phyloP scores from a whole-genome alignment of 37 sponge, comb jelly and placozoan species.

The Theonella swinhoei region DNA sequence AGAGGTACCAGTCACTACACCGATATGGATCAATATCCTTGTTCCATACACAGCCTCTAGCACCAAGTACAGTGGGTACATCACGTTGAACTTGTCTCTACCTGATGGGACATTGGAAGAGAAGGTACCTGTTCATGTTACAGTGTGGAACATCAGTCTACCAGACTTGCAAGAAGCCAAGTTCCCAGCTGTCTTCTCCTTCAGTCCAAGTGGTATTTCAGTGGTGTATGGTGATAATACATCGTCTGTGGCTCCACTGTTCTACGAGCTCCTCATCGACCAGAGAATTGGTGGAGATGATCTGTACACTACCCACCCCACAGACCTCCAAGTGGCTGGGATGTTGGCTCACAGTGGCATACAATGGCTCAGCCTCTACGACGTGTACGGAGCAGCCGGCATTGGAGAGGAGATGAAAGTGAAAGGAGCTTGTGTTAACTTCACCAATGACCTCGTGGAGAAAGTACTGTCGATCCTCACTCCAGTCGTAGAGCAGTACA shows the following conservation, averaged over 20 bases:
- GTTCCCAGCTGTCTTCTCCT: constrained; percentile 28
- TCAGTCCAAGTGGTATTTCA: neutral
- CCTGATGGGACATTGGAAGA: neutral
- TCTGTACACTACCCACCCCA: constrained; percentile 17
- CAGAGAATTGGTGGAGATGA: constrained; percentile 42
- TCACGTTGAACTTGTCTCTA: neutral
- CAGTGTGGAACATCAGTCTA: constrained; percentile 28
- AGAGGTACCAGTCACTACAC: constrained; percentile 9
- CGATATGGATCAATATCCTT: constrained; percentile 9
- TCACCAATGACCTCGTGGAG: constrained; percentile 11
- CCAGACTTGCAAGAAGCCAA: neutral
- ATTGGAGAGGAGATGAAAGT: neutral
- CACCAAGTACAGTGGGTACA: constrained; percentile 4
- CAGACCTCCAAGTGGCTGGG: neutral
- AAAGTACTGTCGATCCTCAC: constrained; percentile 20
- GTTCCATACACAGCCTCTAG: neutral
- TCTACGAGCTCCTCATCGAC: constrained; percentile 15
- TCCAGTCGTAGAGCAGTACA: constrained; percentile 7
- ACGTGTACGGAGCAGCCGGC: constrained; percentile 22
- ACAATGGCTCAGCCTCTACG: constrained; percentile 17
- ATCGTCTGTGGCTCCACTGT: neutral
- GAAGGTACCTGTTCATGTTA: neutral
- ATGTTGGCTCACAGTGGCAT: constrained; percentile 1
- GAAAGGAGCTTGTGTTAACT: constrained; percentile 20
- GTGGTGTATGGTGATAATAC: neutral